A percentile compares a stretch with the other conserved stretches of the same genome.
These are phyloP conservation scores for Drosophila eohydei DNA, from an alignment of 2,888 invertebrate species.

Conservation along the genomic window DNA sequence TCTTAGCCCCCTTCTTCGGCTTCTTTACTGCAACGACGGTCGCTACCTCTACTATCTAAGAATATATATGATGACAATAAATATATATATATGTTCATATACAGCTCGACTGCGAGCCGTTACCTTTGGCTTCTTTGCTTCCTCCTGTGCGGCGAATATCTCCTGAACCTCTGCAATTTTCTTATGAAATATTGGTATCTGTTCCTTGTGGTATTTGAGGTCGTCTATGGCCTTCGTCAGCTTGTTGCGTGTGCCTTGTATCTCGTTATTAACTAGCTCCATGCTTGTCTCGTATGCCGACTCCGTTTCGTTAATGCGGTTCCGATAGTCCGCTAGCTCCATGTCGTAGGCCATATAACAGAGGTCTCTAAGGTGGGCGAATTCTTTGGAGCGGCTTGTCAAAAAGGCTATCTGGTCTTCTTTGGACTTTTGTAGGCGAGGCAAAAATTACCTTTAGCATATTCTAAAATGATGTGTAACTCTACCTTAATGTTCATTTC, in stretches of 20 bases:
- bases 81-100: neutral
- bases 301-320: slow-evolving; percentile 21
- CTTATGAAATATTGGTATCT: slow-evolving; percentile 39
- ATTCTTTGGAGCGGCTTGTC: neutral
- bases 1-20: slow-evolving; percentile 1
- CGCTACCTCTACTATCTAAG: neutral
- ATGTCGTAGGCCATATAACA: slow-evolving; percentile 14
- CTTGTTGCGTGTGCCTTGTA: slow-evolving; percentile 14
- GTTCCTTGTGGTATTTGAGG: slow-evolving; percentile 20
- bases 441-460: neutral
- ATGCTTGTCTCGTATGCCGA: slow-evolving; percentile 25
- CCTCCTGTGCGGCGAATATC: slow-evolving; percentile 4
- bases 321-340: slow-evolving; percentile 23
- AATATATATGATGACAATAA: neutral
- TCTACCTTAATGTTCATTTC: slow-evolving; percentile 23
- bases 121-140: neutral
- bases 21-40: neutral
- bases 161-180: slow-evolving; percentile 34
- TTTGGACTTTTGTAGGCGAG: neutral
- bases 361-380: neutral
- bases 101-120: neutral
- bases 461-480: neutral
- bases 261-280: slow-evolving; percentile 23
- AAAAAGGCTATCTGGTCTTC: slow-evolving; percentile 19
- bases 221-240: slow-evolving; percentile 53